These are phyloP conservation scores for Matsumyia berberina DNA, from an alignment of 2,888 invertebrate genomes.

Conservation along the genomic window DNA sequence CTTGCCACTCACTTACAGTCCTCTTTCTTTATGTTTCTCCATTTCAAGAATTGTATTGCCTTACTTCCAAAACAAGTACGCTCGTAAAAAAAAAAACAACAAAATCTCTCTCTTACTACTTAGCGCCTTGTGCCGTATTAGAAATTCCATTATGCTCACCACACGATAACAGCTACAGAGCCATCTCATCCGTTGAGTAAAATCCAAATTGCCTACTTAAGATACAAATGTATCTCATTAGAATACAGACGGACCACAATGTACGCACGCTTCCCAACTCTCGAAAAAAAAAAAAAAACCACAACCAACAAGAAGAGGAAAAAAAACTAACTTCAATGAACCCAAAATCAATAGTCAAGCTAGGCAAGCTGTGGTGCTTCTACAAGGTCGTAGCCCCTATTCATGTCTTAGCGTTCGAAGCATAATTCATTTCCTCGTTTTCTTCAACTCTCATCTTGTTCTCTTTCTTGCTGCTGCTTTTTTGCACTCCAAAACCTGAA, in stretches of 20 bases:
- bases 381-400: conserved; percentile 71
- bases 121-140: conserved; percentile 11
- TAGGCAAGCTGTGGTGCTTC: conserved; percentile 34
- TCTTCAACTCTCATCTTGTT: conserved; percentile 13
- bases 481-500: conserved; percentile 66
- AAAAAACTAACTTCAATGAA: conserved; percentile 35
- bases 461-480: conserved; percentile 11
- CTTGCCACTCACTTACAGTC: no score
- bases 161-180: conserved; percentile 41
- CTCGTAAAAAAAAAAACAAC: conserved; percentile 2
- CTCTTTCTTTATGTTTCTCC: no score
- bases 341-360: conserved; percentile 50
- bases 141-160: conserved; percentile 42
- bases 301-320: background rate
- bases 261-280: conserved; percentile 13
- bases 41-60: conserved; percentile 1
- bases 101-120: background rate
- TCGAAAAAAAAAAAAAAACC: background rate
- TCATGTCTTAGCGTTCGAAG: conserved; percentile 32
- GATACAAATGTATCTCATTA: conserved; percentile 58
- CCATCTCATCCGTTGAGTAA: conserved; percentile 28
- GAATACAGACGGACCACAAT: conserved; percentile 42
- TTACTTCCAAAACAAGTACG: conserved; percentile 7
- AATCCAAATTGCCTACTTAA: conserved; percentile 58
- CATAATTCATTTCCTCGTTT: conserved; percentile 35